Percentiles rank a stretch among this genome's conserved stretches.
Conservation (phyloP, 2,888 invertebrate species). For the Amphipyra tragopoginis region DNA sequence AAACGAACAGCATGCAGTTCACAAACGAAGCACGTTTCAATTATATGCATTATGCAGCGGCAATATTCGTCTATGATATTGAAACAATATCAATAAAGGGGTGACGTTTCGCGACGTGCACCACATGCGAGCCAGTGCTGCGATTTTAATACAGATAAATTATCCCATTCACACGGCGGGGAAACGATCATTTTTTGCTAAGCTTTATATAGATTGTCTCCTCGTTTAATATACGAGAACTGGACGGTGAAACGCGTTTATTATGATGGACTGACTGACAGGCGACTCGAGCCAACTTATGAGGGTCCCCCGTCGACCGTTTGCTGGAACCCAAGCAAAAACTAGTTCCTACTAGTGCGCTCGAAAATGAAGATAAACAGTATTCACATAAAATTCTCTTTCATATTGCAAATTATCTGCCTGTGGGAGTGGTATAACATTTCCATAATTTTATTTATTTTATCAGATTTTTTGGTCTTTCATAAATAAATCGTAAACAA, state of each 20-base stretch:
- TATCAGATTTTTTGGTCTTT: constrained; percentile 19
- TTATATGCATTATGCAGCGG: constrained; percentile 51
- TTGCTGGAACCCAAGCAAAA: constrained; percentile 13
- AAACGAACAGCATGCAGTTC: constrained; percentile 21
- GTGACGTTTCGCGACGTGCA: constrained; percentile 36
- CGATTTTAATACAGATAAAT: constrained; percentile 53
- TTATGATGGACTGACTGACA: constrained; percentile 35
- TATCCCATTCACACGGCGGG: constrained; percentile 13
- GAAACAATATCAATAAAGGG: constrained; percentile 57
- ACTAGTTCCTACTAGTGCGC: constrained; percentile 12
- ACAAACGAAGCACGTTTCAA: constrained; percentile 37
- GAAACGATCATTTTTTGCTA: constrained; percentile 9
- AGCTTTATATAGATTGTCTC: constrained; percentile 11
- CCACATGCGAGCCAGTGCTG: constrained; percentile 38
- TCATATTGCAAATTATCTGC: constrained; percentile 43
- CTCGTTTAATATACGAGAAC: constrained; percentile 22
- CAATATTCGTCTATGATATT: constrained; percentile 44
- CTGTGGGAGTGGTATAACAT: constrained; percentile 18
- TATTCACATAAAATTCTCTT: constrained; percentile 36
- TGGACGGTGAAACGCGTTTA: constrained; percentile 16
- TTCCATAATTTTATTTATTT: constrained; percentile 45
- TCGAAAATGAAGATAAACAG: constrained; percentile 43
- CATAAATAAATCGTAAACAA: constrained; percentile 8
- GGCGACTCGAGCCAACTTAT: constrained; percentile 16
- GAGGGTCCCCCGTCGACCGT: constrained; percentile 14